Percentiles rank a stretch among this genome's conserved stretches.
phyloP scores from a whole-genome alignment of 2,888 invertebrate genomes.

The Tupiocoris notatus region DNA sequence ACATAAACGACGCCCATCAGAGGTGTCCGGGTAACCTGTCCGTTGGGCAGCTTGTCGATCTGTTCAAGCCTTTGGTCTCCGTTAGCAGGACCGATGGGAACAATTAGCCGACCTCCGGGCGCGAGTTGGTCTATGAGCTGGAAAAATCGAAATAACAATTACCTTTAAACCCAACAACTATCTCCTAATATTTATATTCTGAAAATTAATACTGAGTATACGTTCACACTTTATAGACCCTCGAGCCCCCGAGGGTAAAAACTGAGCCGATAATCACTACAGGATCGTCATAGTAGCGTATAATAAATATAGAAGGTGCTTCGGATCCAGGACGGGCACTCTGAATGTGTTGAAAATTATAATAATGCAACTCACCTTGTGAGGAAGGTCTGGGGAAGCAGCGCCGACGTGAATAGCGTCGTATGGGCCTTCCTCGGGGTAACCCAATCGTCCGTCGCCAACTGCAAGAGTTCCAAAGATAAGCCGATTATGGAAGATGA shows the following conservation, averaged over 20 bases:
- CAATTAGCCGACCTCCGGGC: constrained; percentile 86
- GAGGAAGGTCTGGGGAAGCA: constrained; percentile 75
- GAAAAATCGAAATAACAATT: too few species aligned
- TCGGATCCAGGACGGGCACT: too few species aligned
- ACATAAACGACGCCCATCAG: constrained; percentile 97
- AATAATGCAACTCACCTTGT: constrained; percentile 60
- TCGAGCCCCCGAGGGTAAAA: too few species aligned
- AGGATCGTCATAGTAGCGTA: too few species aligned
- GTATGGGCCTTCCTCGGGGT: constrained; percentile 72
- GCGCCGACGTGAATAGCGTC: constrained; percentile 94
- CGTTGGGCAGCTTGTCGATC: constrained; percentile 84
- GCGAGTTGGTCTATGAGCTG: constrained; percentile 83
- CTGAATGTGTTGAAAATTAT: neutral
- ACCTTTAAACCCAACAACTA: too few species aligned
- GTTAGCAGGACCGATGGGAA: constrained; percentile 85
- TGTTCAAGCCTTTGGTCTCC: constrained; percentile 81
- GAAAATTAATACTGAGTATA: too few species aligned
- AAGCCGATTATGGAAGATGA: too few species aligned
- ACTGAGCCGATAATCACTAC: too few species aligned
- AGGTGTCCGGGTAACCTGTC: constrained; percentile 69
- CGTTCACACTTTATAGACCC: too few species aligned
- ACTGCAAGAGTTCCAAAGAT: too few species aligned
- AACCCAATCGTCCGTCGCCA: constrained; percentile 88
- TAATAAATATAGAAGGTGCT: too few species aligned
- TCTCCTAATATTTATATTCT: too few species aligned